These are phyloP conservation scores for Silurus asotus DNA, from an alignment of 2,113 vertebrate genomes.

Conservation along the genomic window DNA sequence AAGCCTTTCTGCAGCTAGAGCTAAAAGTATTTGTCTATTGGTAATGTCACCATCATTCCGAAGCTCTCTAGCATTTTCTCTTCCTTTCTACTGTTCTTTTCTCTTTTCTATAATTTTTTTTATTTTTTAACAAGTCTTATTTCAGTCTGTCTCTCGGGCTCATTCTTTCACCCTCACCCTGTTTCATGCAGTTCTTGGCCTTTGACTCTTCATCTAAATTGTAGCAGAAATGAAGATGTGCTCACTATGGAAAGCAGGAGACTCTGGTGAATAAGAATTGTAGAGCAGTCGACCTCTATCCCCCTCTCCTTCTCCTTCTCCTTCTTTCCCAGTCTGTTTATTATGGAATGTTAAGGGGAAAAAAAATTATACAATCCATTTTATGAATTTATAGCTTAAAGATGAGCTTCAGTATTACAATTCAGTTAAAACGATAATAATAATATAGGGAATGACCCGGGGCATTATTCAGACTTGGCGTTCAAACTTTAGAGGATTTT, in stretches of 20 bases:
- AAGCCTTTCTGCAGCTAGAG: background rate
- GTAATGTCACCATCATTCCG: constrained; percentile 1
- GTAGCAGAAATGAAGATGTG: constrained; percentile 10
- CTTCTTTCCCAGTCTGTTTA: background rate
- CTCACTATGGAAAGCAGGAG: background rate
- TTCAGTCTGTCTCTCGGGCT: constrained; percentile 1
- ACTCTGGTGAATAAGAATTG: background rate
- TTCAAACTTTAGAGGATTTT: background rate
- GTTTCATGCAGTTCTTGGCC: background rate
- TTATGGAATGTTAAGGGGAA: background rate
- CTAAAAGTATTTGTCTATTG: background rate
- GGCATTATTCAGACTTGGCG: background rate
- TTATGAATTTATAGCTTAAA: background rate
- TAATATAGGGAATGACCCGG: background rate
- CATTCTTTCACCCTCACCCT: background rate
- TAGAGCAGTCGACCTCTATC: background rate
- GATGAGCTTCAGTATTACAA: background rate
- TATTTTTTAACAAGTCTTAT: background rate
- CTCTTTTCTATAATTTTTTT: background rate
- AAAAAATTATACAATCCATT: background rate
- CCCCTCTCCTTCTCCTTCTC: background rate
- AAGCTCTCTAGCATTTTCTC: background rate
- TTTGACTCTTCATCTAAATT: constrained; percentile 18
- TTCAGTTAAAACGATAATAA: background rate
- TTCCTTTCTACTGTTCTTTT: background rate